A percentile compares a stretch with the other conserved stretches of the same genome.
Conservation (phyloP, 2,113 vertebrate genomes). For the Apus apus region DNA sequence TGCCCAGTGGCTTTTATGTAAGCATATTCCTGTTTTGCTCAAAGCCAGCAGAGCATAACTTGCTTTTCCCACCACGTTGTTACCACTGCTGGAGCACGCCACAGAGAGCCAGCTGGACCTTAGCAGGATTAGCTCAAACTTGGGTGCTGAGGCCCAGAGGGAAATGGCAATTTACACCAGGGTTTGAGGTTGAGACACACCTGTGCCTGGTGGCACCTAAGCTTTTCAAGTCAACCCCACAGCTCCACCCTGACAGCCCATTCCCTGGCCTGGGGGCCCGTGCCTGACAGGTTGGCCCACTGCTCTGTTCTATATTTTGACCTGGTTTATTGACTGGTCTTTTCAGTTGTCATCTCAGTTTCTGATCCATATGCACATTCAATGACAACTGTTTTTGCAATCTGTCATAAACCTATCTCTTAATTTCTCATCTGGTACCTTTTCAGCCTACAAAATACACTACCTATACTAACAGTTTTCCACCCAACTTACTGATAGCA, state of each 20-base stretch:
- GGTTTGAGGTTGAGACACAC: background rate
- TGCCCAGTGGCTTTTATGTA: background rate
- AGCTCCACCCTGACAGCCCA: background rate
- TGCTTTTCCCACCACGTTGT: accelerated
- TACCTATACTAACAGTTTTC: background rate
- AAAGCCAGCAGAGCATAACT: background rate
- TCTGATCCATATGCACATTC: background rate
- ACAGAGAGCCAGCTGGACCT: background rate
- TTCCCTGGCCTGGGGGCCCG: accelerated
- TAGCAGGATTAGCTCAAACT: background rate
- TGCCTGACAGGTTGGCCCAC: background rate
- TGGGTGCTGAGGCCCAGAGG: background rate
- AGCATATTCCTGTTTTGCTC: background rate
- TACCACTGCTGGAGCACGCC: background rate
- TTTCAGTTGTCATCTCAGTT: background rate
- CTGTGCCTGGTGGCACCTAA: background rate
- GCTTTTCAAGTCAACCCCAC: background rate
- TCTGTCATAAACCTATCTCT: background rate
- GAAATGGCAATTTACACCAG: background rate
- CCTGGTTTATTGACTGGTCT: background rate
- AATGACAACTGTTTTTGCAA: background rate
- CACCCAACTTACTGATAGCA: background rate
- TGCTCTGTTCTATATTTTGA: background rate
- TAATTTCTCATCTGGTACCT: background rate
- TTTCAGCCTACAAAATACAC: background rate